Conservation (phyloP, 1,140 invertebrate genomes). For the Diabrotica undecimpunctata region DNA sequence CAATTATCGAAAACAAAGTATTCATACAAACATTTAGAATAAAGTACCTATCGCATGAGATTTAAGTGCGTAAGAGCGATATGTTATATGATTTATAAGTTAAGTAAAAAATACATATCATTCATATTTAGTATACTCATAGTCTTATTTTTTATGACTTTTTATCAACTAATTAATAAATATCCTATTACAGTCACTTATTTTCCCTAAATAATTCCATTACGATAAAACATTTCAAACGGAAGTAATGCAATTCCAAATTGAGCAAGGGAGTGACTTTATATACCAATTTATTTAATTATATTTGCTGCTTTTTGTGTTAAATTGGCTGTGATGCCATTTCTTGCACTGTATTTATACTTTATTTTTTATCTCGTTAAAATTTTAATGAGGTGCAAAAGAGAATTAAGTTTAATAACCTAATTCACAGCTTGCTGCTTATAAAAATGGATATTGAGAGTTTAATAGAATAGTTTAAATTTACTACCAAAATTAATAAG, state of each 20-base stretch:
- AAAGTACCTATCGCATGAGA: too few relatives aligned
- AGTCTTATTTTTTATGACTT: not conserved
- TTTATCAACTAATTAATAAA: too few relatives aligned
- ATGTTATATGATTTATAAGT: too few relatives aligned
- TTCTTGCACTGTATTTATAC: constrained; percentile 10
- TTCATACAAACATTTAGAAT: too few relatives aligned
- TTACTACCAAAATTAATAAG: too few relatives aligned
- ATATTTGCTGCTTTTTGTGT: constrained; percentile 6
- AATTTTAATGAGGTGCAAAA: constrained; percentile 16
- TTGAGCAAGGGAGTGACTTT: constrained; percentile 16
- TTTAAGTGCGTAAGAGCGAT: too few relatives aligned
- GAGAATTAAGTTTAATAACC: not conserved
- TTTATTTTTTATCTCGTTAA: constrained; percentile 13
- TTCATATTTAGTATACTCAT: not conserved
- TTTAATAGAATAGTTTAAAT: too few relatives aligned
- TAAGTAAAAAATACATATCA: too few relatives aligned
- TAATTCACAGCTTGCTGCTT: too few relatives aligned
- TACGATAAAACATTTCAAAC: constrained; percentile 8
- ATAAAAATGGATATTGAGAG: too few relatives aligned
- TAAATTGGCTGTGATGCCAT: constrained; percentile 16
- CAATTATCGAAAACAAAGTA: too few relatives aligned
- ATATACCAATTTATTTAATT: constrained; percentile 21
- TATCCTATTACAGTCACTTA: too few relatives aligned
- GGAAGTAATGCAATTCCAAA: constrained; percentile 16
- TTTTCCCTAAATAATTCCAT: not conserved